These are phyloP conservation scores for Arvicanthis niloticus DNA, from an alignment of 2,113 vertebrate genomes.

Conservation along the genomic window DNA sequence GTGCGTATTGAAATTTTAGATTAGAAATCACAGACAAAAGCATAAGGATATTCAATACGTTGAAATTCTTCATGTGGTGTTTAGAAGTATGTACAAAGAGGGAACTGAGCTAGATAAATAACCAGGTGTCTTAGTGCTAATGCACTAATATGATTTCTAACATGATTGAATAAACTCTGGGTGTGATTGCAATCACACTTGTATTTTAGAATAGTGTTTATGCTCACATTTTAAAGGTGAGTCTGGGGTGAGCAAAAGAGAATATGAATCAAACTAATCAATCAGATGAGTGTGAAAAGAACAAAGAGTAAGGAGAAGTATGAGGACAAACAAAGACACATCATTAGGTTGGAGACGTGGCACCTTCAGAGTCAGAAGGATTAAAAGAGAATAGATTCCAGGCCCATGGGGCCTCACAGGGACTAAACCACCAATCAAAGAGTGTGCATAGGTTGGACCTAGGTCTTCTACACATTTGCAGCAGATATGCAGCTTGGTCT, in stretches of 20 bases:
- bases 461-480: no score
- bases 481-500: no score
- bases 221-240: neutral
- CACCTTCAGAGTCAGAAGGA: neutral
- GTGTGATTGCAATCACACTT: neutral
- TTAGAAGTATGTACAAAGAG: neutral
- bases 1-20: neutral
- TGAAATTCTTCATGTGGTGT: neutral
- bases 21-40: neutral
- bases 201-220: constrained; percentile 18
- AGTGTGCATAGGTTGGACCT: no score
- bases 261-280: neutral
- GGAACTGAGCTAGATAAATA: neutral
- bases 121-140: rapidly evolving
- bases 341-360: neutral
- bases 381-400: neutral
- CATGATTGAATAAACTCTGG: neutral
- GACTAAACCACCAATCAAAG: no score
- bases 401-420: no score
- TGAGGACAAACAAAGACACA: neutral
- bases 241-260: neutral
- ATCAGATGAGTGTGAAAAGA: neutral
- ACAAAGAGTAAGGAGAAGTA: neutral
- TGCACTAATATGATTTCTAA: neutral
- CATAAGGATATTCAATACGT: neutral